A percentile compares a stretch with the other conserved stretches of the same genome.
Evolutionary conservation across 37 sponge, comb jelly and placozoan genomes (phyloP).

Genomic region (Agelas oroides): DNA sequence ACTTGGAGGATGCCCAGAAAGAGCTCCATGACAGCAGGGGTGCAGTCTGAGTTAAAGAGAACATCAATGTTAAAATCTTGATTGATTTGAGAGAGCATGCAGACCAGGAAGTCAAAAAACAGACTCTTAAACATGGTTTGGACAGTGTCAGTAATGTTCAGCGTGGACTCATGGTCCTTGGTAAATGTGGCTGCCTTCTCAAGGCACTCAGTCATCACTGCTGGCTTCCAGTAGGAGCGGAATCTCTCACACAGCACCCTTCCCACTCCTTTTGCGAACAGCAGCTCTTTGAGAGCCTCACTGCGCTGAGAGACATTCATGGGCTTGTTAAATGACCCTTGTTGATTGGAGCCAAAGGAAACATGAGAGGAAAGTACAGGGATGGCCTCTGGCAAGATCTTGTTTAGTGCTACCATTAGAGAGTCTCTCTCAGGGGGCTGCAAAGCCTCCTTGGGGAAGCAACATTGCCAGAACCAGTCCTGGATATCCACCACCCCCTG

Average conservation of each 20-base stretch:
- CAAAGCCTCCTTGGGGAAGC: conserved; percentile 18
- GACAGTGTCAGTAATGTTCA: conserved; percentile 79
- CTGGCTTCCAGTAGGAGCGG: conserved; percentile 77
- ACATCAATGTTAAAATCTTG: conserved; percentile 69
- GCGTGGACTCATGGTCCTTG: conserved; percentile 64
- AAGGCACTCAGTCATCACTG: conserved; percentile 70
- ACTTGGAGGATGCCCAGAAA: conserved; percentile 64
- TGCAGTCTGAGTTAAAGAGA: conserved; percentile 25
- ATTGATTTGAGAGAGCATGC: conserved; percentile 78
- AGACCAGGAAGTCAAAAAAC: conserved; percentile 77
- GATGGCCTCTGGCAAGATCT: conserved; percentile 49
- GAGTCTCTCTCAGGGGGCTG: conserved; percentile 5
- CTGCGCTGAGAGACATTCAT: conserved; percentile 55
- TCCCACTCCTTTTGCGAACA: conserved; percentile 62
- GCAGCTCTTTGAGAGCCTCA: conserved; percentile 34
- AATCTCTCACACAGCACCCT: conserved; percentile 66
- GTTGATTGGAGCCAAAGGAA: conserved; percentile 28
- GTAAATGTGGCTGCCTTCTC: conserved; percentile 71
- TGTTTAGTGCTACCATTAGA: conserved; percentile 3
- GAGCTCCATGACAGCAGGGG: conserved; percentile 35
- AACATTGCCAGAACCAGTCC: conserved; percentile 67
- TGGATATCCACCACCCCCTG: conserved; percentile 45
- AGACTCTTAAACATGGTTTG: conserved; percentile 68
- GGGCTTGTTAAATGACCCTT: conserved; percentile 42
- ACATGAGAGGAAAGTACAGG: conserved; percentile 50